Percentiles rank a stretch among this genome's conserved stretches.
Conservation (phyloP, 2,113 vertebrate species). For the Gobius niger region DNA sequence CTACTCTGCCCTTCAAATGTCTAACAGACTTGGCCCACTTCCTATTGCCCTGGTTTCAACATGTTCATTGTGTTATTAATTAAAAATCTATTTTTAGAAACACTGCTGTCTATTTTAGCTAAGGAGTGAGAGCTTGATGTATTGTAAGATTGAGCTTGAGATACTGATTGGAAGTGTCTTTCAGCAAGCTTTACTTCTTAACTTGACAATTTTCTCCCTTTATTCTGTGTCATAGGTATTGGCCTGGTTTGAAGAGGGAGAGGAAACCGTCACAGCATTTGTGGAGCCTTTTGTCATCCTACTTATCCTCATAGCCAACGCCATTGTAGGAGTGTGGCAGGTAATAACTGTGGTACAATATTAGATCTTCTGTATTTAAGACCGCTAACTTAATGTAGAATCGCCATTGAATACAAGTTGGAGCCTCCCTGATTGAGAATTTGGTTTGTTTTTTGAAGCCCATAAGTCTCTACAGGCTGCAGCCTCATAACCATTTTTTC, state of each 20-base stretch:
- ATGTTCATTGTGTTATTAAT: conserved; percentile 17
- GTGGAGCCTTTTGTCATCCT: conserved; percentile 99
- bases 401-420: no score
- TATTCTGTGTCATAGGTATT: conserved; percentile 80
- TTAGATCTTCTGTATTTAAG: not conserved
- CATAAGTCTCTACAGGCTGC: conserved; percentile 12
- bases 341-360: conserved; percentile 65
- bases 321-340: conserved; percentile 98
- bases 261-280: conserved; percentile 96
- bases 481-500: conserved; percentile 11
- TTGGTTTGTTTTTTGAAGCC: not conserved
- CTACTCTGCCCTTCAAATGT: conserved; percentile 12
- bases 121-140: not conserved
- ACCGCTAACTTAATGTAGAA: no score
- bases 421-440: no score
- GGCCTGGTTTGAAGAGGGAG: conserved; percentile 99
- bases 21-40: conserved; percentile 41
- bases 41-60: conserved; percentile 15
- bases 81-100: conserved; percentile 13
- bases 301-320: conserved; percentile 97
- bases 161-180: no score
- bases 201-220: not conserved
- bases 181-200: not conserved
- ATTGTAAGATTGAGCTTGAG: no score
- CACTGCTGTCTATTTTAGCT: not conserved